Base-by-base conservation (phyloP, 1,140 invertebrate species). In the Euwallacea similis region DNA sequence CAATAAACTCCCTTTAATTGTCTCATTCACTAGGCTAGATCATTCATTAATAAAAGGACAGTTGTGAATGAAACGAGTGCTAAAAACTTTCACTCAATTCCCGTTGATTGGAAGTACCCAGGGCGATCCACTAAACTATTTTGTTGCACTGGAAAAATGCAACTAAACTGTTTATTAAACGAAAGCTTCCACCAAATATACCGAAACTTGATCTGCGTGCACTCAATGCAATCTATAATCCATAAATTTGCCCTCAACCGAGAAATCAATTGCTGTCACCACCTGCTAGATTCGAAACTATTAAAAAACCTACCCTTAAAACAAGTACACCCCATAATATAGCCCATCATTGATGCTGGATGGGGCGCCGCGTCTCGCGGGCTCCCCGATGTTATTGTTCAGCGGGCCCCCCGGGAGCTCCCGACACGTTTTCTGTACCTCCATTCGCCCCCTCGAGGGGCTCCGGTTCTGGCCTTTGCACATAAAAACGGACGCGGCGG, bases 291-390 rank as follows among this genome's bases (percentile, higher is more conserved):
- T 50, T 50, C 13, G 46, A 11, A 50, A 50, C 21, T 33, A 50
- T 11, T 7, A 50, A 7, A 50, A 50, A 50, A 50, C 47, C 16
- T 88, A 92, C 91, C 91, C 91, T 92, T 92, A 84, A 92, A 88
- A 86, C 90, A 91, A 84, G 91, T 90, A 86, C 91, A 93, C 84
- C 91, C 91, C 91, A 93, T 93, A 87, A 93, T 93, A 87, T 91
- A 93, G 84, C 90, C 90, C 90, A 92, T 93, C 90, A 92, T 91
- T 80, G 86, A 86, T 79, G 76, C 75, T 60, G 76, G 76, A 76
- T 80, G 81, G 80, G 81, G 75, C 70, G 69, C 76, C 75, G 74
- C 78, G 71, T 66, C 79, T 66, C 72, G 68, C 72, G 73, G 65
- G 44, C 69, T 78, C 81, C 66, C 78, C 81, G 82, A 80, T 77